Conservation (phyloP, 2,888 invertebrate genomes). For the Globia sparganii region DNA sequence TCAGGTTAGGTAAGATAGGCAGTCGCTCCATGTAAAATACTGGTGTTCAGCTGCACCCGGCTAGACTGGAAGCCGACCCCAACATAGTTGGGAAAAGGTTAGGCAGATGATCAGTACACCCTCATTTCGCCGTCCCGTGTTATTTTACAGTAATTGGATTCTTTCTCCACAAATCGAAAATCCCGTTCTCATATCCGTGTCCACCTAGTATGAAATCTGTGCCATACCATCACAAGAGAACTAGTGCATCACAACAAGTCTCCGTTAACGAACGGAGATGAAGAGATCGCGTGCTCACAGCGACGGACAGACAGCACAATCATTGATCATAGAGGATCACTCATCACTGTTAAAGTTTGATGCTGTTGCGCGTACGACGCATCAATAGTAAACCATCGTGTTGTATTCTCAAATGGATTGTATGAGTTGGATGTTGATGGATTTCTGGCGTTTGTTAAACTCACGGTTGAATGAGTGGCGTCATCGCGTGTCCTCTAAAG, state of each 20-base stretch:
- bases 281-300: slow-evolving; percentile 42
- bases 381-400: background rate
- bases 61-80: background rate
- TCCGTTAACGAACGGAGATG: slow-evolving; percentile 38
- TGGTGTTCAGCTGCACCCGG: background rate
- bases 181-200: slow-evolving; percentile 27
- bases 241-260: slow-evolving; percentile 42
- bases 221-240: slow-evolving; percentile 27
- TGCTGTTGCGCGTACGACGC: slow-evolving; percentile 5
- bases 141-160: background rate
- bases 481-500: slow-evolving; percentile 23
- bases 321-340: slow-evolving; percentile 33
- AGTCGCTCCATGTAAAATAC: background rate
- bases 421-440: slow-evolving; percentile 18
- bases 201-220: slow-evolving; percentile 14
- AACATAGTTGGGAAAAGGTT: background rate
- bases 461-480: slow-evolving; percentile 14
- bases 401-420: slow-evolving; percentile 11
- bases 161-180: background rate
- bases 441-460: slow-evolving; percentile 28
- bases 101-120: background rate
- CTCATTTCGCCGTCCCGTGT: background rate
- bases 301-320: slow-evolving; percentile 1
- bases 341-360: slow-evolving; percentile 23
- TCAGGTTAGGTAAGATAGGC: background rate